Base-by-base conservation (phyloP, 2,797 vertebrate species). In the Pristis pectinata region DNA sequence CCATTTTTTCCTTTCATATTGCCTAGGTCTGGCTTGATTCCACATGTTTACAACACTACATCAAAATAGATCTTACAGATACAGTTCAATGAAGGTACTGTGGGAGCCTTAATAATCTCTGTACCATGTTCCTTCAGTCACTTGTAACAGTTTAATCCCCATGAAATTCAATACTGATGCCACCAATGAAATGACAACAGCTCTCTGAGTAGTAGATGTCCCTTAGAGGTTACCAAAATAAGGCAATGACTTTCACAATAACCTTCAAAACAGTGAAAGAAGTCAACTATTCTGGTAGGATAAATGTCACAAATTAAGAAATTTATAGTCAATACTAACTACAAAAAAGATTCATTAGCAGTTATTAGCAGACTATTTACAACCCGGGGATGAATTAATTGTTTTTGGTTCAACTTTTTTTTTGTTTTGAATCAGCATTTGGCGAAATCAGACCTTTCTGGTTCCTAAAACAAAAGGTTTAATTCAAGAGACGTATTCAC, bases 151-250 rank as follows among this genome's bases (percentile, higher is more conserved):
- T 74, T 94, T 95, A 96, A 95, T 95, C 95, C 95, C 94, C 95
- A 95, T 95, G 95, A 96, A 97, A 96, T 96, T 89, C 96, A 96
- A 96, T 95, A 95, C n/a, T 64, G n/a, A 1, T 94, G 83, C 94
- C 67, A 61, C 95, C 95, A 92, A 67, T 30, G 77, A 22, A 4
- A 95, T 94, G 94, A 95, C 96, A 49, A 70, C 95, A 49, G 95
- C 95, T 95, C 95, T n/a, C 85, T 61, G 61, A 89, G 85, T 61
- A 53, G 49, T 53, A 34, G 85, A 89, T 89, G 15, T 61, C 30
- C 30, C 56, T n/a, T 8, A 91, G 56, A 1, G 17, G 56, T 59
- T n/a, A 91, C 59, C 87, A 91, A 91, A 91, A 64, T 91, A 91
- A 91, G 64, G 59, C n/a, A 91, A 64, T 41, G 87, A 91, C 87